Percentiles rank a stretch among this genome's conserved stretches.
These are phyloP conservation scores for Nannoperca obscura DNA, from an alignment of 2,797 vertebrate genomes.

Conservation along the genomic window DNA sequence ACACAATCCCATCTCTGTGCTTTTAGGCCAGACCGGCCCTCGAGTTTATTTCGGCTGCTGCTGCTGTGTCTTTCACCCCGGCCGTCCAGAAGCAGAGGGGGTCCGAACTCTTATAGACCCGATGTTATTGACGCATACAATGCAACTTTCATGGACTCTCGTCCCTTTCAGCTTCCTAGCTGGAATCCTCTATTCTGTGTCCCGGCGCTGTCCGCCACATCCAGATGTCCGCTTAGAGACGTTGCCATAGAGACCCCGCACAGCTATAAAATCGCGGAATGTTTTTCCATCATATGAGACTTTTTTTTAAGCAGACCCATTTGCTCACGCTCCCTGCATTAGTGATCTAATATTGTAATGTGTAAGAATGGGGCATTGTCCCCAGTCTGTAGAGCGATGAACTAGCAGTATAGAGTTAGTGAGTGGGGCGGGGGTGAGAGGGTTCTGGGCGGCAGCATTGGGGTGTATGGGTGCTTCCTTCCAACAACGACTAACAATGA, in stretches of 20 bases:
- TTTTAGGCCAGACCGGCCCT: slow-evolving; percentile 44
- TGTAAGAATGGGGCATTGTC: slow-evolving; percentile 81
- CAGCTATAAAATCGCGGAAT: slow-evolving; percentile 69
- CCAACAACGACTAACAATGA: slow-evolving; percentile 72
- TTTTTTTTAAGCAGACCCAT: slow-evolving; percentile 61
- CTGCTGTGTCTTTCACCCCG: slow-evolving; percentile 59
- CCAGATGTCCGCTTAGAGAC: slow-evolving; percentile 80
- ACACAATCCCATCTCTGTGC: slow-evolving; percentile 73
- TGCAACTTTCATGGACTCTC: slow-evolving; percentile 79
- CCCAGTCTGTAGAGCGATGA: slow-evolving; percentile 68
- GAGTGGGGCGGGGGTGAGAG: slow-evolving; percentile 51
- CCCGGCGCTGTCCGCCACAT: slow-evolving; percentile 67
- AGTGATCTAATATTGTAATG: slow-evolving; percentile 70
- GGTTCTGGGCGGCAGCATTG: slow-evolving; percentile 38
- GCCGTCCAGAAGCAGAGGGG: slow-evolving; percentile 60
- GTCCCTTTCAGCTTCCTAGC: slow-evolving; percentile 81
- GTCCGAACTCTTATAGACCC: slow-evolving; percentile 63
- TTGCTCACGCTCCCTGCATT: slow-evolving; percentile 55
- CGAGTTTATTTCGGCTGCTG: slow-evolving; percentile 54
- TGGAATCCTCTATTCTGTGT: slow-evolving; percentile 80
- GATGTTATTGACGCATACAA: slow-evolving; percentile 79
- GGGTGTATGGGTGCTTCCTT: slow-evolving; percentile 67
- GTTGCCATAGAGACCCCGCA: slow-evolving; percentile 76
- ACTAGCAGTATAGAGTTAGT: slow-evolving; percentile 67
- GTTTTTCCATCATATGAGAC: slow-evolving; percentile 73